Evolutionary conservation across 2,113 vertebrate genomes (phyloP), one percentile per base, ranked within the genome.

Genomic region (Ahaetulla prasina): DNA sequence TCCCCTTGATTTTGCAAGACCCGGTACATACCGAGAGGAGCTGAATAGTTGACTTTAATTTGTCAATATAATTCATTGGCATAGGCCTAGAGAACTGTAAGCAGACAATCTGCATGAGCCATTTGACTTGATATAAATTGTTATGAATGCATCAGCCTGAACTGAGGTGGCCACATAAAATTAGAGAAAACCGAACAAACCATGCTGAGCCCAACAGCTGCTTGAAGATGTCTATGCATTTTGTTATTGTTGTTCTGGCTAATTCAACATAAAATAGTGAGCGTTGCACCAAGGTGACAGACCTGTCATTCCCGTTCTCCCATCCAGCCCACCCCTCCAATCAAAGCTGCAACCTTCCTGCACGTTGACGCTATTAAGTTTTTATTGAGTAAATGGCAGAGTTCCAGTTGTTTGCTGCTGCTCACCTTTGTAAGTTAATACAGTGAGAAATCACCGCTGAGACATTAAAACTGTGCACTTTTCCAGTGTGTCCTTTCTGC

Each of bases 151-250:
- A 57, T 94, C 92, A 95, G 89, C 94, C 89, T 91, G 93, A 92
- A 92, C 93, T 50, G 85, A 91, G 85, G 84, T 91, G 74, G 45
- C 74, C 92, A 89, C 93, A 93, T 94, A 89, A 93, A 94, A 93
- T 91, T 92, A 93, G 95, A 90, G 90, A 94, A 54, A 90, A 91
- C 91, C 68, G 93, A 90, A 96, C 91, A 68, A 94, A 95, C 93
- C 96, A 96, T 0, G 88, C 95, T 95, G 95, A 93, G 96, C 91
- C 89, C 93, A 96, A 95, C 96, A 97, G 96, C 96, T 97, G 96
- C 95, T 95, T 95, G 94, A 96, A 97, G 96, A 95, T 95, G 92
- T 94, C 90, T 91, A 92, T 96, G 97, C 96, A 94, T 93, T 96
- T 97, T 80, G 35, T n/a, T 16, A 12, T 35, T n/a, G 30, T 43